These are phyloP conservation scores for Belonocnema kinseyi DNA, from an alignment of 1,140 invertebrate species.

Conservation along the genomic window DNA sequence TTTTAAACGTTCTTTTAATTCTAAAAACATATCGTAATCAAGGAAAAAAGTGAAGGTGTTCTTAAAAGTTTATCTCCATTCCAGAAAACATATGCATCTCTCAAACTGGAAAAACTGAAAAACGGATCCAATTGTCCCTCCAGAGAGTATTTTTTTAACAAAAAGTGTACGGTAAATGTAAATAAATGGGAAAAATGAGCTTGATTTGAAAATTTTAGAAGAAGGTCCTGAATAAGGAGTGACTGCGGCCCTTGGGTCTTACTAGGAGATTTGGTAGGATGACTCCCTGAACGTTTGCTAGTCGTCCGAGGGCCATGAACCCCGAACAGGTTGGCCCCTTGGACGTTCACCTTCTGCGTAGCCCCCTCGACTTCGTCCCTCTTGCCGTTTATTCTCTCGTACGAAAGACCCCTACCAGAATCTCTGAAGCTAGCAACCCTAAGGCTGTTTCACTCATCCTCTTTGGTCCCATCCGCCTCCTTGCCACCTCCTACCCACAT, in stretches of 20 bases:
- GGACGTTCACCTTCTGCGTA: constrained; percentile 74
- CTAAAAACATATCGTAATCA: too few species aligned
- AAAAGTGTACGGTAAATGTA: too few species aligned
- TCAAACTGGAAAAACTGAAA: too few species aligned
- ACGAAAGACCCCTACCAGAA: constrained; percentile 53
- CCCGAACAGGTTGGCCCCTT: constrained; percentile 76
- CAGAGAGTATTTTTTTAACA: too few species aligned
- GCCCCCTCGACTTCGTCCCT: constrained; percentile 58
- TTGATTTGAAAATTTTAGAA: not conserved
- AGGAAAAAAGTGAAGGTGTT: too few species aligned
- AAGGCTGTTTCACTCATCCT: constrained; percentile 39
- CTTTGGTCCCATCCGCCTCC: constrained; percentile 44
- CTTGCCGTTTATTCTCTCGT: constrained; percentile 55
- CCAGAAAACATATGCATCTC: too few species aligned
- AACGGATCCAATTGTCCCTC: too few species aligned
- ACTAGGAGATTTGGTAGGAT: constrained; percentile 70
- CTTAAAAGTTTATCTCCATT: too few species aligned
- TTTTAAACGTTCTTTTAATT: too few species aligned
- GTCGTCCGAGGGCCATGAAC: constrained; percentile 75
- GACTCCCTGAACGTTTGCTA: constrained; percentile 71
- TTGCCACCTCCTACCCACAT: constrained; percentile 47
- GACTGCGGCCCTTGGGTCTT: constrained; percentile 62
- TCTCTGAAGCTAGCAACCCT: constrained; percentile 56
- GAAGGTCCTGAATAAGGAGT: constrained; percentile 41
- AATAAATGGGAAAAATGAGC: not conserved